phyloP scores from a whole-genome alignment of 2,113 vertebrate species.

The Arvicanthis niloticus region DNA sequence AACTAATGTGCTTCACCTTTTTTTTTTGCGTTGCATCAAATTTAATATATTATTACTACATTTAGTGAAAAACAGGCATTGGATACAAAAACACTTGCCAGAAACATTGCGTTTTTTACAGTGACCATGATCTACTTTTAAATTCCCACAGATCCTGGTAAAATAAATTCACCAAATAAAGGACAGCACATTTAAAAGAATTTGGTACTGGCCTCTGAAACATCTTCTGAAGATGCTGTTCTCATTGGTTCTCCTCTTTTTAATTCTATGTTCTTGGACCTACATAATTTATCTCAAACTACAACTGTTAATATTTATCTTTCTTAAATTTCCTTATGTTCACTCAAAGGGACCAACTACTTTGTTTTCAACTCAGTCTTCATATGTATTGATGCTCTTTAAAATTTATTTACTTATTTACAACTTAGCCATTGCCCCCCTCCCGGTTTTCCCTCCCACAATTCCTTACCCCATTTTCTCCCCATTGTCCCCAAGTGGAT shows the following conservation, averaged over 20 bases:
- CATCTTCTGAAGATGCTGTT: not conserved
- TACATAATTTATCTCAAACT: not conserved
- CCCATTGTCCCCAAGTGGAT: fast-evolving
- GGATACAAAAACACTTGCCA: not conserved
- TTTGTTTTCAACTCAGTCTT: not conserved
- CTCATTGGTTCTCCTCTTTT: not conserved
- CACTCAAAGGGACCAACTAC: not conserved
- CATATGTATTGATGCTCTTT: not conserved
- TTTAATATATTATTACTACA: not conserved
- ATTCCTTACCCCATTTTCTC: too few relatives aligned
- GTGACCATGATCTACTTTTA: not conserved
- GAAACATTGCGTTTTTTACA: not conserved
- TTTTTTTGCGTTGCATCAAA: not conserved
- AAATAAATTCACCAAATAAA: not conserved
- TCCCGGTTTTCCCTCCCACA: too few relatives aligned
- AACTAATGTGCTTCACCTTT: not conserved
- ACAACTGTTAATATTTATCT: not conserved
- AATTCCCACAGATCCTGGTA: not conserved
- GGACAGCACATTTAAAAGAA: not conserved
- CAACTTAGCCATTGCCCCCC: too few relatives aligned
- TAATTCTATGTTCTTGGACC: not conserved
- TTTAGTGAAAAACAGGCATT: not conserved
- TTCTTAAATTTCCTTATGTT: not conserved
- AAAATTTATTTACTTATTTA: too few relatives aligned
- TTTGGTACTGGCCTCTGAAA: not conserved